phyloP scores from a whole-genome alignment of 1,140 invertebrate species.

The Drosophila pseudoobscura region DNA sequence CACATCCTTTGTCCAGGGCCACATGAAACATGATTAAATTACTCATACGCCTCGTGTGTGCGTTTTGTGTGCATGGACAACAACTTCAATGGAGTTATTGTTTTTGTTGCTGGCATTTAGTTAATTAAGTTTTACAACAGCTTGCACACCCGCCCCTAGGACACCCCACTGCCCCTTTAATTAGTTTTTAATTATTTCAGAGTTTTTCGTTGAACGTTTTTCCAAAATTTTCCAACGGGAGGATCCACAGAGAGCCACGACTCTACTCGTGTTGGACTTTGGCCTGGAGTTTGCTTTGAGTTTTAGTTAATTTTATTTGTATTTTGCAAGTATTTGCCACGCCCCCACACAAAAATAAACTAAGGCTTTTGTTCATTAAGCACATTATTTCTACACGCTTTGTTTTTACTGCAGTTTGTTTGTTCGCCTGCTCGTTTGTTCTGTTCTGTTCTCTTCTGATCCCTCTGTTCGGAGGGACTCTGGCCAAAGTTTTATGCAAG shows the following conservation, averaged over 20 bases:
- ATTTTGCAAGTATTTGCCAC: constrained; percentile 61
- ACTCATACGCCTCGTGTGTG: constrained; percentile 70
- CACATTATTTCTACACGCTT: constrained; percentile 74
- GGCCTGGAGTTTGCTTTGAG: constrained; percentile 51
- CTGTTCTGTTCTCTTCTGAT: background rate
- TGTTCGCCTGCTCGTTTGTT: constrained; percentile 48
- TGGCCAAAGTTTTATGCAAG: constrained; percentile 60
- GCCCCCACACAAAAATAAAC: constrained; percentile 12
- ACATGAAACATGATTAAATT: constrained; percentile 75
- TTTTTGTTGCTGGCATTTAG: constrained; percentile 66
- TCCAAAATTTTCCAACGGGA: constrained; percentile 43
- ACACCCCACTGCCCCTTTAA: constrained; percentile 50
- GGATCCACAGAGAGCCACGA: constrained; percentile 9
- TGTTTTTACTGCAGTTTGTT: constrained; percentile 71
- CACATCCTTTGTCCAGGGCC: constrained; percentile 44
- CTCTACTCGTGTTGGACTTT: constrained; percentile 30
- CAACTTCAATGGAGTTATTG: constrained; percentile 55
- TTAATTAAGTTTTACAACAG: constrained; percentile 78
- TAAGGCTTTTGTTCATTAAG: constrained; percentile 62
- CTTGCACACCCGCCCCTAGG: constrained; percentile 17
- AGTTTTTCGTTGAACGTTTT: constrained; percentile 52
- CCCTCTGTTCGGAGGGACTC: background rate
- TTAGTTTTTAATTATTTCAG: constrained; percentile 78
- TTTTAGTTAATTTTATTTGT: constrained; percentile 80
- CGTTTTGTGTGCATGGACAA: constrained; percentile 31